Evolutionary conservation across 2,888 invertebrate species (phyloP).

Genomic region (Gari tellinella): DNA sequence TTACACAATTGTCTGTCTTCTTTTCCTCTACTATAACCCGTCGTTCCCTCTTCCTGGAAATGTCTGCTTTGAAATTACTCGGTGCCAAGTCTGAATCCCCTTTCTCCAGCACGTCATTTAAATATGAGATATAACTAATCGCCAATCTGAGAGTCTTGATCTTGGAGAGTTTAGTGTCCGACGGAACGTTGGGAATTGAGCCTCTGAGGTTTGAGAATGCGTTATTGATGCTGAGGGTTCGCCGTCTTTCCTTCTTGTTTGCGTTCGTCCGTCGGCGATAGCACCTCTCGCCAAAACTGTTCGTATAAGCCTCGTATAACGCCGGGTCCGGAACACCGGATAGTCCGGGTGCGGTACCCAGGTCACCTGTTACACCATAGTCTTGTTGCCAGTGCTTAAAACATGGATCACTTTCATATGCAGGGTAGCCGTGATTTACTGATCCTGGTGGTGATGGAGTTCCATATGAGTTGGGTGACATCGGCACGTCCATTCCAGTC

Average conservation of each 20-base stretch:
- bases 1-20: constrained; percentile 56
- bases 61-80: constrained; percentile 93
- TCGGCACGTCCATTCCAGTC: constrained; percentile 32
- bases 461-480: constrained; percentile 59
- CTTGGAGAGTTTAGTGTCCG: constrained; percentile 96
- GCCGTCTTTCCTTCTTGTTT: constrained; percentile 96
- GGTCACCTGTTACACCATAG: constrained; percentile 20
- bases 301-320: constrained; percentile 57
- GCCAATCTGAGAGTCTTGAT: constrained; percentile 97
- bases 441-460: constrained; percentile 47
- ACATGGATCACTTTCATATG: constrained; percentile 33
- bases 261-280: constrained; percentile 87
- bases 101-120: constrained; percentile 94
- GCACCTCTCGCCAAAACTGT: constrained; percentile 71
- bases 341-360: constrained; percentile 8
- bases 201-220: constrained; percentile 96
- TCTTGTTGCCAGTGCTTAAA: constrained; percentile 30
- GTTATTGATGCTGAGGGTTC: constrained; percentile 97
- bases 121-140: constrained; percentile 89
- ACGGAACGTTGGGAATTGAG: constrained; percentile 98
- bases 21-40: constrained; percentile 42
- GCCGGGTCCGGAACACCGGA: constrained; percentile 37
- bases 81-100: constrained; percentile 89
- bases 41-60: constrained; percentile 85
- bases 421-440: constrained; percentile 1